Conservation (phyloP, 1,140 invertebrate species). For the Wiebesia pumilae region DNA sequence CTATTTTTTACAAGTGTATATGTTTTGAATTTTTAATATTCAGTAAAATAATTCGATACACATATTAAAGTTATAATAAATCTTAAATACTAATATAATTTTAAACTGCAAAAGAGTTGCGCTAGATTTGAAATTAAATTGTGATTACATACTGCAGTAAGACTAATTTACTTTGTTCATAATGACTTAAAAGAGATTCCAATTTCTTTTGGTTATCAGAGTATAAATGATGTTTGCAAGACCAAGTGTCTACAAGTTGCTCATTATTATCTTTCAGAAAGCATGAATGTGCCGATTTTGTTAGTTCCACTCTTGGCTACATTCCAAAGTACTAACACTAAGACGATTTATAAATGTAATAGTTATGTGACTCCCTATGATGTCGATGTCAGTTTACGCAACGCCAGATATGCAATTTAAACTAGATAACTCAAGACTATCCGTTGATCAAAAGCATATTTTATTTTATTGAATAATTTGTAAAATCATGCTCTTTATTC, state of each 20-base stretch:
- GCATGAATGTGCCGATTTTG: slow-evolving; percentile 67
- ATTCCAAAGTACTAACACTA: slow-evolving; percentile 64
- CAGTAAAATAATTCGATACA: not conserved
- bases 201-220: slow-evolving; percentile 7
- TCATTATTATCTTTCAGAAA: slow-evolving; percentile 60
- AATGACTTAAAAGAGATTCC: not conserved
- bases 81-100: not conserved
- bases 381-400: not conserved
- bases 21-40: not conserved
- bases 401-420: not conserved
- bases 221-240: slow-evolving; percentile 13
- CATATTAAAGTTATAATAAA: not conserved
- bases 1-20: not conserved
- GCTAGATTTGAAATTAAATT: not conserved
- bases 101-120: not conserved
- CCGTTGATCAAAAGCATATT: not conserved
- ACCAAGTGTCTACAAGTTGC: slow-evolving; percentile 69
- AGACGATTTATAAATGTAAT: slow-evolving; percentile 35
- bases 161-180: not conserved
- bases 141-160: not conserved
- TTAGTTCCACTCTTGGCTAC: slow-evolving; percentile 61
- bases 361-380: not conserved
- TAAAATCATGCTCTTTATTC: not conserved
- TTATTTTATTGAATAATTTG: slow-evolving; percentile 6
- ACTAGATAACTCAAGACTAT: not conserved